Evolutionary conservation across 2,888 invertebrate genomes (phyloP), one percentile per base, ranked within the genome.

Genomic region (Tinea trinotella): DNA sequence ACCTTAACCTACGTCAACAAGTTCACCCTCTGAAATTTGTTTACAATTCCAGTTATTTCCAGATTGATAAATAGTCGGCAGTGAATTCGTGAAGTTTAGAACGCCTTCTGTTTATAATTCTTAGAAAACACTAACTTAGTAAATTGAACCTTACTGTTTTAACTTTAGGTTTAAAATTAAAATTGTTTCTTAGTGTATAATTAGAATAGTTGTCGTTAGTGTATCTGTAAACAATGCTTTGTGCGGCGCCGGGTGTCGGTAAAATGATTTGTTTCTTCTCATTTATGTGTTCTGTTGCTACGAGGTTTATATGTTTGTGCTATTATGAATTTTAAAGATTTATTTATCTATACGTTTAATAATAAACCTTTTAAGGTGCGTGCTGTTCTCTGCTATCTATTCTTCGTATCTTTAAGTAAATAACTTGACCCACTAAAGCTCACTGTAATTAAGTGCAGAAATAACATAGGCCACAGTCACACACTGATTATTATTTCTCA

Each of bases 1-100:
- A 46, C 40, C 46, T 20, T 24, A 49, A 77, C 77, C 76, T 77
- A 72, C 76, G 68, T 65, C 74, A 76, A 76, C 67, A 66, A 63
- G 53, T 13, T 13, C 40, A 20, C 53, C 24, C 50, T 50, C 46
- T 50, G 50, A 24, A 50, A 65, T 59, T 62, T 73, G 72, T 74
- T 75, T 75, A 75, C 73, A 65, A 73, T 69, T 63, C 64, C 61
- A 62, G 66, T 64, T 66, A 63, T 68, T 65, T 65, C 59, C 59
- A 53, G 56, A 50, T 53, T 56, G 48, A 53, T 53, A 56, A 50
- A 53, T 53, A 55, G 55, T 52, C 34, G 17, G 18, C 18, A 15
- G 19, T 24, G 15, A 46, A 17, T 48, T 44, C 18, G 34, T 53
- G 53, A 52, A 50, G 35, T 36, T 13, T 34, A 17, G 46, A 52